Evolutionary conservation across 2,888 invertebrate species (phyloP), one percentile per base, ranked within the genome.

Genomic region (Neuroscelio doddi): DNA sequence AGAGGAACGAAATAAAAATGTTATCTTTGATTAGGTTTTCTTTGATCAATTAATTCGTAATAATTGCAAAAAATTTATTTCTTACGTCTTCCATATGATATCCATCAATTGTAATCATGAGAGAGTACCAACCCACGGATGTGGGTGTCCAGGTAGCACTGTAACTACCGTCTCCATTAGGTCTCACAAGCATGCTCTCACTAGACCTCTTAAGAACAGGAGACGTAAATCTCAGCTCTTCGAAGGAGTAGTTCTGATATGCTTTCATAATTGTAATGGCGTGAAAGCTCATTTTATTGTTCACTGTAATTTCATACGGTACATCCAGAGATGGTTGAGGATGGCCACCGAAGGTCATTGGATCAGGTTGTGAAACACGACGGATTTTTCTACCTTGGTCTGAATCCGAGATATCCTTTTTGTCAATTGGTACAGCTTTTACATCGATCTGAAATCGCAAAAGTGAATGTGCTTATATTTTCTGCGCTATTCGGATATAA

Each of bases 231-330:
- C 98, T 90, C 34, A 98, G 85, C 85, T 98, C 98, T 85, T 98
- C 98, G 84, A 98, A 97, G 0, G 97, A 97, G 80, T 93, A 97
- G 81, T 94, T 93, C 78, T 94, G 93, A 85, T 93, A 97, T 0
- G 91, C 90, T 88, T 95, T 95, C 96, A 98, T 97, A 84, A 97
- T 94, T 9, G 95, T 94, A 70, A 98, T 96, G 21, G 97, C 93
- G 85, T 96, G 94, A 86, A 96, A 98, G 79, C 93, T 91, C 91
- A 95, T 95, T 84, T 93, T 94, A 77, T 97, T 96, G 76, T 92
- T 92, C 44, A 93, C 88, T 0, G 95, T 95, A 0, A 95, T 91
- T 83, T 95, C 93, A 85, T 95, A 97, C 0, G 91, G 89, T 10
- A 89, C 87, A 72, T 92, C 91, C 14, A 93, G 86, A 3, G 90